Evolutionary conservation across 2,888 invertebrate genomes (phyloP).

Genomic region (Ormyrus pomaceus): DNA sequence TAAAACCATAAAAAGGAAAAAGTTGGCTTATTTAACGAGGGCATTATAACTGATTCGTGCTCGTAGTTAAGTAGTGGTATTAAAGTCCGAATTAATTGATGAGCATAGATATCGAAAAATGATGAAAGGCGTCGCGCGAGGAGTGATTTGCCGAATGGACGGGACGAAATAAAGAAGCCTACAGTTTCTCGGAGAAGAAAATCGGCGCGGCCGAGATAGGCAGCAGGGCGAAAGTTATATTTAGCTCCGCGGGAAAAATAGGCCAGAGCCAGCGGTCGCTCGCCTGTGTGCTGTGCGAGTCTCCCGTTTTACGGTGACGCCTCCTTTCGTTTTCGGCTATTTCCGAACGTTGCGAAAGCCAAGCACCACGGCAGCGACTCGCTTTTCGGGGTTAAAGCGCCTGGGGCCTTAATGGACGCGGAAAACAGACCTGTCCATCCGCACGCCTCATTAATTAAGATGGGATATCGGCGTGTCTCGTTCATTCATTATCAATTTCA

Average conservation of each 20-base stretch:
- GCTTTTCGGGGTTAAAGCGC: constrained; percentile 31
- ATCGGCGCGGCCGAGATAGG: constrained; percentile 11
- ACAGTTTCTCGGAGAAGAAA: constrained; percentile 37
- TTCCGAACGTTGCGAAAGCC: constrained; percentile 69
- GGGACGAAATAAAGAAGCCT: constrained; percentile 30
- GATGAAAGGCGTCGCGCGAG: too few relatives aligned
- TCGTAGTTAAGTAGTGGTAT: too few relatives aligned
- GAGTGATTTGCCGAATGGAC: not conserved
- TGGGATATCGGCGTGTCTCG: too few relatives aligned
- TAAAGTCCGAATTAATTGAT: too few relatives aligned
- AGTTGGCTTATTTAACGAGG: too few relatives aligned
- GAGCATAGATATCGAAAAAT: too few relatives aligned
- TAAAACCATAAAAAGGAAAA: too few relatives aligned
- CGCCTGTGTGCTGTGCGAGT: too few relatives aligned
- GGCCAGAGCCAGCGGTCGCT: constrained; percentile 68
- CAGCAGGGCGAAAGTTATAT: constrained; percentile 65
- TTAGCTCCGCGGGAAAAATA: constrained; percentile 70
- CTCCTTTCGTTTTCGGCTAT: constrained; percentile 70
- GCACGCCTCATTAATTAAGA: too few relatives aligned
- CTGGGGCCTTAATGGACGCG: constrained; percentile 47
- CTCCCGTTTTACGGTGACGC: constrained; percentile 49
- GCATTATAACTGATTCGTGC: too few relatives aligned
- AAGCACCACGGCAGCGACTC: constrained; percentile 55
- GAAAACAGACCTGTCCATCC: not conserved
- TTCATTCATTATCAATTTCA: too few relatives aligned